phyloP scores from a whole-genome alignment of 2,113 vertebrate genomes.

The Callorhinus ursinus region DNA sequence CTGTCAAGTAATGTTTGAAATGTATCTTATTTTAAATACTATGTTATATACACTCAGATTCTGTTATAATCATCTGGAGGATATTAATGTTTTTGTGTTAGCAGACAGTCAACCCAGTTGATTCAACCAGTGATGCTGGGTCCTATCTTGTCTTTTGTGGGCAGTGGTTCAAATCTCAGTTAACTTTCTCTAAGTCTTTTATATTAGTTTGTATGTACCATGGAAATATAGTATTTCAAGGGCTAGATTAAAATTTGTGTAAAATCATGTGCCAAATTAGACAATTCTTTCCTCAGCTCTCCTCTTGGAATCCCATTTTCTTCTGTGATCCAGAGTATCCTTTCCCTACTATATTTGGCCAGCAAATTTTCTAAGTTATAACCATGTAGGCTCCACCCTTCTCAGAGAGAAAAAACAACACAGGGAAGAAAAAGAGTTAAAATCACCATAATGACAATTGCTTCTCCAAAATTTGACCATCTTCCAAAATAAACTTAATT shows the following conservation, averaged over 20 bases:
- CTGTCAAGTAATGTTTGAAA: neutral
- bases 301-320: neutral
- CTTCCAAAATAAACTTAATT: neutral
- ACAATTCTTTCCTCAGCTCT: too few species aligned
- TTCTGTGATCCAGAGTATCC: neutral
- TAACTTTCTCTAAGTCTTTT: neutral
- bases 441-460: neutral
- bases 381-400: neutral
- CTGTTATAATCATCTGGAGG: neutral
- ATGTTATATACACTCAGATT: neutral
- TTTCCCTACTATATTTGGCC: neutral
- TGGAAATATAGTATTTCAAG: neutral
- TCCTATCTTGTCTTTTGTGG: neutral
- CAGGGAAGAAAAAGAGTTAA: neutral
- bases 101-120: neutral
- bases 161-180: neutral
- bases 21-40: neutral
- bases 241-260: neutral
- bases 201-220: neutral
- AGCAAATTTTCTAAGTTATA: neutral
- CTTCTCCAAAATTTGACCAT: neutral
- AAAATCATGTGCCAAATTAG: neutral
- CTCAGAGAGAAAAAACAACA: neutral
- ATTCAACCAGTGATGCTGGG: neutral
- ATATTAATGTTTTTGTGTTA: neutral